Percentiles rank a stretch among this genome's conserved stretches.
Evolutionary conservation across 2,888 invertebrate species (phyloP).

Genomic region (Polydrusus pterygomalis): DNA sequence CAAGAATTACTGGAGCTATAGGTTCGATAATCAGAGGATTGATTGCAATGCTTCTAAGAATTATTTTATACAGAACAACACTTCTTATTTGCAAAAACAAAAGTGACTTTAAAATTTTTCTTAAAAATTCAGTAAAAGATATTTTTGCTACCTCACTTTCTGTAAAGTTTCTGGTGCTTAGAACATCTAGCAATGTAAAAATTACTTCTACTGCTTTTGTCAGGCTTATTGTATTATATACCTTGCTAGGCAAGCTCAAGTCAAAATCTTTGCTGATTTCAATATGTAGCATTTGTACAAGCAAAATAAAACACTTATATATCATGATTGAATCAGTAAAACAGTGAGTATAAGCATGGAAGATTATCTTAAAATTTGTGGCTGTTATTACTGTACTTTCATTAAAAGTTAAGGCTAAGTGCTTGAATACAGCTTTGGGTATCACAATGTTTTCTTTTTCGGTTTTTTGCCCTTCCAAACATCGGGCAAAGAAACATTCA

Average conservation of each 20-base stretch:
- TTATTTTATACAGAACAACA: constrained; percentile 62
- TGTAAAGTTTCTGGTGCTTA: constrained; percentile 58
- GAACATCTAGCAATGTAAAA: constrained; percentile 58
- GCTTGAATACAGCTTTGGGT: constrained; percentile 60
- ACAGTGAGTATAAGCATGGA: constrained; percentile 61
- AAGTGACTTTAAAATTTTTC: constrained; percentile 62
- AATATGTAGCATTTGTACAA: constrained; percentile 64
- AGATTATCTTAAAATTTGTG: constrained; percentile 62
- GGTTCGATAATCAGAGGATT: constrained; percentile 68
- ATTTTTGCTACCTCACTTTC: constrained; percentile 61
- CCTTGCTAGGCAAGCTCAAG: constrained; percentile 53
- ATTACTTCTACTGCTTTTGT: constrained; percentile 61
- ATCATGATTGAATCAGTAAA: constrained; percentile 60
- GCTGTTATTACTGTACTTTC: constrained; percentile 35
- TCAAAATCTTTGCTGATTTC: constrained; percentile 60
- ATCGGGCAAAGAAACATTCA: constrained; percentile 56
- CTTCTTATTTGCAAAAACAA: constrained; percentile 61
- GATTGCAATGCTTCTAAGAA: constrained; percentile 63
- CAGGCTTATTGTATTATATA: constrained; percentile 50
- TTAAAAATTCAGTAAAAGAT: constrained; percentile 63
- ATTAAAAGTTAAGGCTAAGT: constrained; percentile 47
- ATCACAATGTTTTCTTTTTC: constrained; percentile 20
- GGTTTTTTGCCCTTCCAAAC: constrained; percentile 55
- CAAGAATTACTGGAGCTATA: constrained; percentile 62
- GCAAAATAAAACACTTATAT: constrained; percentile 63